These are phyloP conservation scores for Hemibagrus wyckioides DNA, from an alignment of 2,113 vertebrate genomes.

Conservation along the genomic window DNA sequence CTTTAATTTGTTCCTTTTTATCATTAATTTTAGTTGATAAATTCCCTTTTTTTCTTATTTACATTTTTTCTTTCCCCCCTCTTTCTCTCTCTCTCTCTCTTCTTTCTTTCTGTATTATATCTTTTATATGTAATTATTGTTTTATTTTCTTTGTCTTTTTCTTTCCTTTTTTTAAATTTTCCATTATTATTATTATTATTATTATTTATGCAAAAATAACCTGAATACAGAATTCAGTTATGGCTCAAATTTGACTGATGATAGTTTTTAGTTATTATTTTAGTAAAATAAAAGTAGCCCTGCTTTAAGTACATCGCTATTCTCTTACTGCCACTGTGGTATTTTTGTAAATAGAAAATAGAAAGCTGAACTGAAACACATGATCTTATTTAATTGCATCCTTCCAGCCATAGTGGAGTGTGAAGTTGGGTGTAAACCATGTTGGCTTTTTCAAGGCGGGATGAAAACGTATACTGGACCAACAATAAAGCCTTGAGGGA, in stretches of 20 bases:
- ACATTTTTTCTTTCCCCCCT: background rate
- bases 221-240: background rate
- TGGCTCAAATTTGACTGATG: background rate
- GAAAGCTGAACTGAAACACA: background rate
- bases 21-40: background rate
- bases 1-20: background rate
- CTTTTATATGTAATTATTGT: background rate
- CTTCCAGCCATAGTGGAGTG: background rate
- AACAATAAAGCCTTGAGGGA: background rate
- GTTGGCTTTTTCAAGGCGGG: background rate
- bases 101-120: background rate
- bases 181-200: background rate
- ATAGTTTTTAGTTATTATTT: background rate
- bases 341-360: too few relatives aligned
- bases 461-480: background rate
- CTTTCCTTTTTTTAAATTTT: background rate
- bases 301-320: too few relatives aligned
- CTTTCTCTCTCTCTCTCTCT: background rate
- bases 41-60: background rate
- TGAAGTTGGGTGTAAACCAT: background rate
- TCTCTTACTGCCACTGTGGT: too few relatives aligned
- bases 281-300: too few relatives aligned
- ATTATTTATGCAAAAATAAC: too few relatives aligned
- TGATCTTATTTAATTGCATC: background rate
- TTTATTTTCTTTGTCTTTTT: background rate